These are phyloP conservation scores for Pristionchus entomophagus DNA, from an alignment of 2,888 invertebrate species.

Conservation along the genomic window DNA sequence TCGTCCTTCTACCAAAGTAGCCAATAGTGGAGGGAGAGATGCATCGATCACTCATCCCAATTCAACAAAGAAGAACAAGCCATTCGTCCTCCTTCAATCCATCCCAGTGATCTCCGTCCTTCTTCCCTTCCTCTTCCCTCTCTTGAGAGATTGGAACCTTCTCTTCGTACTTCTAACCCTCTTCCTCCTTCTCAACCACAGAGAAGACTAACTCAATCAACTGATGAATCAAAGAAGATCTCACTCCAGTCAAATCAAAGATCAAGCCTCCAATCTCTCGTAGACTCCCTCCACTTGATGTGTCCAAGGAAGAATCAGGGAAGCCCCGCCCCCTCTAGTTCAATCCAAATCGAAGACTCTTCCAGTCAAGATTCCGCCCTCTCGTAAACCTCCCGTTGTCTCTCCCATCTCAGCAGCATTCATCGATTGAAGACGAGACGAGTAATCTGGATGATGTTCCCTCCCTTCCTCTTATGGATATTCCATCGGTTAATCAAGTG, in stretches of 20 bases:
- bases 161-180: conserved; percentile 21
- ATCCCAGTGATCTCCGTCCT: conserved; percentile 13
- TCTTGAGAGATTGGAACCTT: background rate
- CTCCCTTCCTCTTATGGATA: conserved; percentile 19
- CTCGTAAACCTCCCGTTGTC: background rate
- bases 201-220: background rate
- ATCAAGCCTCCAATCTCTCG: background rate
- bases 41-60: conserved; percentile 20
- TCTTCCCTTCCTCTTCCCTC: background rate
- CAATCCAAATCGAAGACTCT: background rate
- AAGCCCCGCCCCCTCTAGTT: background rate
- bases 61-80: conserved; percentile 6
- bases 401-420: background rate
- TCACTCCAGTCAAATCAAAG: background rate
- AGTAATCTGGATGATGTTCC: conserved; percentile 28
- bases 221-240: background rate
- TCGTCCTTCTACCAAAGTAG: background rate
- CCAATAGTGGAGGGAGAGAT: conserved; percentile 19
- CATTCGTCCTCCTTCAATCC: background rate
- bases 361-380: background rate
- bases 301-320: background rate
- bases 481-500: conserved; percentile 1
- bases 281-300: background rate
- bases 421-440: conserved; percentile 14
- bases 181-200: conserved; percentile 1